phyloP scores from a whole-genome alignment of 2,113 vertebrate species.

The Syngnathus scovelli region DNA sequence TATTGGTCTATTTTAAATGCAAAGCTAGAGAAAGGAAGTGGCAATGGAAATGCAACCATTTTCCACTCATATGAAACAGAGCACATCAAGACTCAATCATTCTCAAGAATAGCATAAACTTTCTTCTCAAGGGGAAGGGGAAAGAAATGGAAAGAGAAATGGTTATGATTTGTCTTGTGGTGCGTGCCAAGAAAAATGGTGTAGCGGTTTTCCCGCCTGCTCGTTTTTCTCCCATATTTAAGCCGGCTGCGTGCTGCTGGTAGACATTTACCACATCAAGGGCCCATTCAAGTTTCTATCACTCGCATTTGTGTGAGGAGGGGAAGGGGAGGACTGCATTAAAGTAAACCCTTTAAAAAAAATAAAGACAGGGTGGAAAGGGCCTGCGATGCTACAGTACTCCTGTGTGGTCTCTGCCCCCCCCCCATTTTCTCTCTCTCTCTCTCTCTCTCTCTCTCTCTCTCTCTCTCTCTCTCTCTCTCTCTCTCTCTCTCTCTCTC shows the following conservation, averaged over 20 bases:
- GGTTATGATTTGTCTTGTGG: slow-evolving; percentile 41
- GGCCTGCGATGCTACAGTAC: slow-evolving; percentile 30
- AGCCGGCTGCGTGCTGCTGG: slow-evolving; percentile 34
- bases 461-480: slow-evolving; percentile 21
- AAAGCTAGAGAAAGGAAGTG: slow-evolving; percentile 16
- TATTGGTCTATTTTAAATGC: slow-evolving; percentile 59
- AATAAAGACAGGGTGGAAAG: slow-evolving; percentile 40
- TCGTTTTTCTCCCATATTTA: slow-evolving; percentile 28
- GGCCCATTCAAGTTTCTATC: slow-evolving; percentile 39
- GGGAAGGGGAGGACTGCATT: slow-evolving; percentile 15
- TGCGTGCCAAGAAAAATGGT: slow-evolving; percentile 59
- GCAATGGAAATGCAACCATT: slow-evolving; percentile 50
- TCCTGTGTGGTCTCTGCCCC: slow-evolving; percentile 60
- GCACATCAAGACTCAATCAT: slow-evolving; percentile 38
- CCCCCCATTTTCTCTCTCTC: not conserved
- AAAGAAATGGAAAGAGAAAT: slow-evolving; percentile 45
- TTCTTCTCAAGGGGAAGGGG: slow-evolving; percentile 40
- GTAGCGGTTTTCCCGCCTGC: slow-evolving; percentile 18
- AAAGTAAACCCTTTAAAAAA: slow-evolving; percentile 39
- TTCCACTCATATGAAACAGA: slow-evolving; percentile 47
- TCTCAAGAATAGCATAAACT: slow-evolving; percentile 32
- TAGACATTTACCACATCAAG: slow-evolving; percentile 62
- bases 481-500: slow-evolving; percentile 10
- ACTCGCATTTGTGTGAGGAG: slow-evolving; percentile 18
- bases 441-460: not conserved